Percentiles rank a stretch among this genome's conserved stretches.
These are phyloP conservation scores for Ectropis crepuscularia DNA, from an alignment of 2,888 invertebrate genomes.

Conservation along the genomic window DNA sequence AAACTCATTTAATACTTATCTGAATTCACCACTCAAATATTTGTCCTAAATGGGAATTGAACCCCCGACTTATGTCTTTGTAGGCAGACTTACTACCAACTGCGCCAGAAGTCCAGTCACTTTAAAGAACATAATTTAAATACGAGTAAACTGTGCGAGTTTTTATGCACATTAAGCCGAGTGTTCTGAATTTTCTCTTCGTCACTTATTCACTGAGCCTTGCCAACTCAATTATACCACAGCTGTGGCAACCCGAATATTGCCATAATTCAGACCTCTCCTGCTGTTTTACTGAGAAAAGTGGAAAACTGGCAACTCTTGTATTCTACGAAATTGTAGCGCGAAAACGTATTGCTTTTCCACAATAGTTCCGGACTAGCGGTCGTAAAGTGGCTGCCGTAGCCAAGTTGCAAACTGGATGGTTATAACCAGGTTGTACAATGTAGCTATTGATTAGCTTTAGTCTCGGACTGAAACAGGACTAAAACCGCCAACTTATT, in stretches of 20 bases:
- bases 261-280: constrained; percentile 24
- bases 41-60: too few relatives aligned
- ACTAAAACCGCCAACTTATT: too few relatives aligned
- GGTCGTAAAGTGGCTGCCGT: constrained; percentile 31
- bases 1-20: too few relatives aligned
- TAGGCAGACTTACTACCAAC: too few relatives aligned
- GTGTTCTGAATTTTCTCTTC: not conserved
- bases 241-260: constrained; percentile 19
- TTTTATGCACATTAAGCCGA: constrained; percentile 6
- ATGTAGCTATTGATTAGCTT: too few relatives aligned
- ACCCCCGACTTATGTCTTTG: too few relatives aligned
- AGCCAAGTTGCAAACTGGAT: constrained; percentile 22
- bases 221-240: constrained; percentile 25
- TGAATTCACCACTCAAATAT: too few relatives aligned
- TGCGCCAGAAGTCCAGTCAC: too few relatives aligned
- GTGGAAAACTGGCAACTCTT: constrained; percentile 30
- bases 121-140: too few relatives aligned
- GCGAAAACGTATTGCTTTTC: not conserved
- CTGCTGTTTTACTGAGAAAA: constrained; percentile 19
- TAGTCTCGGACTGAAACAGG: too few relatives aligned
- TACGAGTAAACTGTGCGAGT: too few relatives aligned
- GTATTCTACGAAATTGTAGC: constrained; percentile 24
- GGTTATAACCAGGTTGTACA: too few relatives aligned
- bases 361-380: constrained; percentile 17
- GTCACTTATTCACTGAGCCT: constrained; percentile 16